Conservation (phyloP, 2,888 invertebrate genomes). For the Chloroclystis v-ata region DNA sequence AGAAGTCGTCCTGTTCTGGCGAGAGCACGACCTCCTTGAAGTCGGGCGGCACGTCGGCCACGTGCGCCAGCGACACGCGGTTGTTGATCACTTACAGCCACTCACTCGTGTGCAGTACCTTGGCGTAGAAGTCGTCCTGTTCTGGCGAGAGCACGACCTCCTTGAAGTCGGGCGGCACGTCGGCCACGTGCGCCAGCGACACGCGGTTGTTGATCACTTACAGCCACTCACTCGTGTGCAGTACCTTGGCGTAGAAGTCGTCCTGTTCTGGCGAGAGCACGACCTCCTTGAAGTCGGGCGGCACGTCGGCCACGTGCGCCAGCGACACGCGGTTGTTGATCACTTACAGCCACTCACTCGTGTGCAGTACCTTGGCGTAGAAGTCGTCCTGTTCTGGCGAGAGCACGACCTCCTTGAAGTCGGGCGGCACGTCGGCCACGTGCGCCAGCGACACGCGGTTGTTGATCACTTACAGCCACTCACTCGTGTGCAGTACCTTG, state of each 20-base stretch:
- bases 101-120: slow-evolving; percentile 66
- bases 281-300: no score
- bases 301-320: not conserved
- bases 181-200: slow-evolving; percentile 89
- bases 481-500: slow-evolving; percentile 52
- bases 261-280: no score
- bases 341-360: not conserved
- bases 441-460: slow-evolving; percentile 94
- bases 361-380: slow-evolving; percentile 86
- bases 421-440: slow-evolving; percentile 90
- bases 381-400: slow-evolving; percentile 98
- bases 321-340: not conserved
- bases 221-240: slow-evolving; percentile 84
- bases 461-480: slow-evolving; percentile 93
- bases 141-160: slow-evolving; percentile 96
- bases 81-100: not conserved
- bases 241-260: no score
- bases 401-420: slow-evolving; percentile 94
- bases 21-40: no score
- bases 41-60: no score
- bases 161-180: slow-evolving; percentile 90
- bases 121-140: slow-evolving; percentile 98
- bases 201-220: slow-evolving; percentile 96
- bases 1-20: no score
- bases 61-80: not conserved